Evolutionary conservation across 2,888 invertebrate genomes (phyloP), one percentile per base, ranked within the genome.

Genomic region (Pterostichus niger): DNA sequence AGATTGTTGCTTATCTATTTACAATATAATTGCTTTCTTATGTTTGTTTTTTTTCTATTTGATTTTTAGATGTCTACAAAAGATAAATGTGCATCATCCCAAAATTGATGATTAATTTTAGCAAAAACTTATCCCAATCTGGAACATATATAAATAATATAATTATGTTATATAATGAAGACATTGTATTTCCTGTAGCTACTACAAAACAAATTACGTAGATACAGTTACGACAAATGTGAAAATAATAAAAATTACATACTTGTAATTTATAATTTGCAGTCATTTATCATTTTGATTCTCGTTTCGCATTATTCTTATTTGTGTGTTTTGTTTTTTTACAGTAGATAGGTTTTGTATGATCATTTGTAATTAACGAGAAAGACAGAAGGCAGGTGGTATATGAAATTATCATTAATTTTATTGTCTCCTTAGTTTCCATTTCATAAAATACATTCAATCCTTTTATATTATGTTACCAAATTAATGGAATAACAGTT

Each of bases 221-320:
- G 68, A 71, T 71, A 46, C 24, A 71, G 68, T 71, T 33, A 44
- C 68, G 44, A 44, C 17, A 71, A 71, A 71, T 44, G 75, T 54
- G 75, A 75, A 75, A 31, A 75, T 54, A 75, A 75, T 75, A 75
- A 52, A 52, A 75, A 75, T 52, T 75, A 75, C 52, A 75, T 75
- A 52, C 54, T 75, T 54, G 54, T 75, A 75, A 75, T 75, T 75
- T 52, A 75, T 75, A 75, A 75, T 75, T 75, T 75, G 33, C 52
- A 44, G 33, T 75, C 52, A 75, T 75, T 75, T 75, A 75, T 75
- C 75, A 75, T 75, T 54, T 31, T 44, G 75, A 40, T 33, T 54
- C 75, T 71, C 40, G 6, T n/a, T 73, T 75, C 52, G 33, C 49
- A 75, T 75, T 52, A 73, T 75, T 49, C 75, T 75, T 75, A 52